Percentiles rank a stretch among this genome's conserved stretches.
Conservation (phyloP, 1,140 invertebrate genomes). For the Cryptotermes secundus region DNA sequence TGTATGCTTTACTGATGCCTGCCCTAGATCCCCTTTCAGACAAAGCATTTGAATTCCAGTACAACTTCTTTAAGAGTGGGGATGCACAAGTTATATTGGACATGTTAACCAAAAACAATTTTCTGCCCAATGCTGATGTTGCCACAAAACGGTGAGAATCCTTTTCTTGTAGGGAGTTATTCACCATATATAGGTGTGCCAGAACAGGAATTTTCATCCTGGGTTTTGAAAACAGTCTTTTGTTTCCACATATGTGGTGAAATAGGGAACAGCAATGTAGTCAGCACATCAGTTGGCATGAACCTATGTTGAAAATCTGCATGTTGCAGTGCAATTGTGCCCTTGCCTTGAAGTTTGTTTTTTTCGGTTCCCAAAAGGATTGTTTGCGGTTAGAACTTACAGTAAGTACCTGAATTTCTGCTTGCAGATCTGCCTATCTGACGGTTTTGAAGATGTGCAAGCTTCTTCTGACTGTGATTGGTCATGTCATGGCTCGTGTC, state of each 20-base stretch:
- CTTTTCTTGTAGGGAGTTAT: no score
- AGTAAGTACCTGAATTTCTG: constrained; percentile 23
- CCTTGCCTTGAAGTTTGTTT: no score
- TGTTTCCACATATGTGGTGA: no score
- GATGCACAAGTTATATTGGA: constrained; percentile 78
- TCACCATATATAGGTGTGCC: no score
- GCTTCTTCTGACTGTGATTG: constrained; percentile 81
- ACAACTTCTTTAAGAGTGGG: constrained; percentile 83
- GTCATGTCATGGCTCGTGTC: constrained; percentile 69
- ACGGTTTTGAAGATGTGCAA: constrained; percentile 87
- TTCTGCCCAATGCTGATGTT: constrained; percentile 78
- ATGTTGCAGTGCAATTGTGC: no score
- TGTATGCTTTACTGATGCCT: constrained; percentile 91
- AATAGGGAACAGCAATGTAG: no score
- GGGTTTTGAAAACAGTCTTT: no score
- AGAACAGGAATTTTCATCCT: no score
- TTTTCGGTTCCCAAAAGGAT: no score
- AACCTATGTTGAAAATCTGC: no score
- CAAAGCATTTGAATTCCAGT: constrained; percentile 82
- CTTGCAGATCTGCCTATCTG: constrained; percentile 73
- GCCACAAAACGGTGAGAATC: constrained; percentile 69
- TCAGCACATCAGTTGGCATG: no score
- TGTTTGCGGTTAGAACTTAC: no score
- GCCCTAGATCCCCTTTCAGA: constrained; percentile 80
- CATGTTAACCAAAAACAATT: constrained; percentile 86